Evolutionary conservation across 1,140 invertebrate species (phyloP).

Genomic region (Drosophila subobscura): DNA sequence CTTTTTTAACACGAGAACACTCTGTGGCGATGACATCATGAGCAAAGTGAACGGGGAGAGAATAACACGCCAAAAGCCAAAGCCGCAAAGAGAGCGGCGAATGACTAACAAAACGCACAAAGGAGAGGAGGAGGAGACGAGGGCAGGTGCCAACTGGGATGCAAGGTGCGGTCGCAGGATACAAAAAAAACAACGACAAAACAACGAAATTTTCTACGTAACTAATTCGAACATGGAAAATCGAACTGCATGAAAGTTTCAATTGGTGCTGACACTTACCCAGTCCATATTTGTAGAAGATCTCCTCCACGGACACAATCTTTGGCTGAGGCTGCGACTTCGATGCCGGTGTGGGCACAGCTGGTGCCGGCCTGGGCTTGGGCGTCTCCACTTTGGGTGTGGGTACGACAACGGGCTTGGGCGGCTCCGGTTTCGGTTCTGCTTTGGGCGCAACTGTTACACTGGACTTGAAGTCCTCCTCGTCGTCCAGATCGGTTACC

Average conservation of each 20-base stretch:
- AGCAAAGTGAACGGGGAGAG: conserved; percentile 24
- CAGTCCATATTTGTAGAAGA: conserved; percentile 80
- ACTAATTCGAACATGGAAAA: neutral
- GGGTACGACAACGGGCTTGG: conserved; percentile 14
- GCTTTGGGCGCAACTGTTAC: conserved; percentile 24
- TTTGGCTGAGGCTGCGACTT: conserved; percentile 57
- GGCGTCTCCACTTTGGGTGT: conserved; percentile 38
- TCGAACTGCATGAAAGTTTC: conserved; percentile 2
- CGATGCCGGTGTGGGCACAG: conserved; percentile 21
- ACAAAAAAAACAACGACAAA: conserved; percentile 20
- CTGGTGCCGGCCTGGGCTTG: conserved; percentile 39
- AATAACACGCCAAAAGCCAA: conserved; percentile 35
- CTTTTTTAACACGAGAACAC: conserved; percentile 26
- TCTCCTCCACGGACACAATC: conserved; percentile 82
- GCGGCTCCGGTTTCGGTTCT: conserved; percentile 37
- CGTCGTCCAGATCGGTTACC: conserved; percentile 75
- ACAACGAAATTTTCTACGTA: neutral
- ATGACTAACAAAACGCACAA: conserved; percentile 39
- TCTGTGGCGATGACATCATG: conserved; percentile 64
- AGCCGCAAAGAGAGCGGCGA: conserved; percentile 35
- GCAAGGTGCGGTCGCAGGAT: conserved; percentile 46
- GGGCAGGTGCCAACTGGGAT: conserved; percentile 29
- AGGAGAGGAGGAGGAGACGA: conserved; percentile 11
- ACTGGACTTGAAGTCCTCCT: conserved; percentile 51
- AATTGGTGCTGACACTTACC: conserved; percentile 57